These are phyloP conservation scores for Metaphire vulgaris DNA, from an alignment of 1,140 invertebrate species.

Conservation along the genomic window DNA sequence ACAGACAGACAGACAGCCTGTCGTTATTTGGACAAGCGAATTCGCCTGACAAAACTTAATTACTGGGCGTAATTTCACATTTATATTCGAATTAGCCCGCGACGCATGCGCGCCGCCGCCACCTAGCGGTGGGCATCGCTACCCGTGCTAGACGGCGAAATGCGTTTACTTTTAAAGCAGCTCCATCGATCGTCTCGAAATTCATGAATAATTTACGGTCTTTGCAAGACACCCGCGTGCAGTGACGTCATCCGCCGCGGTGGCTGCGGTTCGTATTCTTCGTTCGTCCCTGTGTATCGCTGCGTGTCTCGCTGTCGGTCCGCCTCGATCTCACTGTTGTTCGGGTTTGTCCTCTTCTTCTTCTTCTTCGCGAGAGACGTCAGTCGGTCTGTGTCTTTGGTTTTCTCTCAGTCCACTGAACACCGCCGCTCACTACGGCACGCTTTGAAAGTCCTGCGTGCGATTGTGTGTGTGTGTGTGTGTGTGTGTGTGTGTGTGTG, in stretches of 20 bases:
- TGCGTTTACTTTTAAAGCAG: neutral
- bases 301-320: neutral
- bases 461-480: no score
- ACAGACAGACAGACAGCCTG: no score
- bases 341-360: no score
- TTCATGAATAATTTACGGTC: neutral
- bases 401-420: no score
- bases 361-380: no score
- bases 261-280: neutral
- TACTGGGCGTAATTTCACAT: neutral
- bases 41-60: neutral
- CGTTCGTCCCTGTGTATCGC: neutral
- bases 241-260: neutral
- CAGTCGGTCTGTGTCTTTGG: no score
- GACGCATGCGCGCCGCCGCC: no score
- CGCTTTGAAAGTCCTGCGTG: no score
- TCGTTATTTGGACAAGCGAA: no score
- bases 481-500: no score
- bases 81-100: neutral
- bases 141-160: neutral
- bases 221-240: neutral
- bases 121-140: no score
- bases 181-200: neutral
- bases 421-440: no score
- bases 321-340: neutral